Percentiles rank a stretch among this genome's conserved stretches.
Conservation (phyloP, 1,140 invertebrate species). For the Bombus pascuorum region DNA sequence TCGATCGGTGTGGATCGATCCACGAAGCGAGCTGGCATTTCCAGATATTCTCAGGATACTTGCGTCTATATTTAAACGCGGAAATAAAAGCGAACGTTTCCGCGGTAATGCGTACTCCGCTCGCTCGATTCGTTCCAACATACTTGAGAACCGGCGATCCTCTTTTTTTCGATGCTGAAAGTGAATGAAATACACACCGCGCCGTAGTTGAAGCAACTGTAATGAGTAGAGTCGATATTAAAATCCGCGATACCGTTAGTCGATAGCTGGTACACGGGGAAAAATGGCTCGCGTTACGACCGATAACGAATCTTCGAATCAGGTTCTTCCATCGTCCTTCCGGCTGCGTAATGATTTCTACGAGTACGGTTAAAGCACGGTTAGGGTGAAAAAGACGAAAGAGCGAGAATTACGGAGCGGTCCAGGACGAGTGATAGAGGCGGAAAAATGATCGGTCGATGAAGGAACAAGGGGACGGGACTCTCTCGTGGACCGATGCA, state of each 20-base stretch:
- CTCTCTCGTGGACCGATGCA: slow-evolving; percentile 19
- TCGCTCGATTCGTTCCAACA: neutral
- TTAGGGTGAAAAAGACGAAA: neutral
- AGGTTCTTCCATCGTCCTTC: neutral
- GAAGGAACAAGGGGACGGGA: neutral
- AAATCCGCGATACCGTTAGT: slow-evolving; percentile 6
- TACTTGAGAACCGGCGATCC: neutral
- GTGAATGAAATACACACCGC: neutral
- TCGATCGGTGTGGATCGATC: slow-evolving; percentile 28
- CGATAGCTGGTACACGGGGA: too few species aligned
- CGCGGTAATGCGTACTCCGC: neutral
- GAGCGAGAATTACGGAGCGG: neutral
- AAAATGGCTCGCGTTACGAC: neutral
- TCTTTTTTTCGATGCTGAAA: neutral
- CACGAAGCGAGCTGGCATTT: neutral
- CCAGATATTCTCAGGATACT: neutral
- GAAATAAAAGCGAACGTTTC: slow-evolving; percentile 19
- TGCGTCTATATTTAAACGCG: slow-evolving; percentile 26
- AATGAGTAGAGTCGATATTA: neutral
- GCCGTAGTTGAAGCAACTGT: neutral
- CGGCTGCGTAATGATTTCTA: slow-evolving; percentile 10
- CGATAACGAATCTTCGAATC: slow-evolving; percentile 24
- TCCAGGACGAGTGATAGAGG: neutral
- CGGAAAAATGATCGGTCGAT: neutral
- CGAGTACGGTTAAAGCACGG: neutral